Conservation (phyloP, 2,888 invertebrate species). For the Hyalella azteca region DNA sequence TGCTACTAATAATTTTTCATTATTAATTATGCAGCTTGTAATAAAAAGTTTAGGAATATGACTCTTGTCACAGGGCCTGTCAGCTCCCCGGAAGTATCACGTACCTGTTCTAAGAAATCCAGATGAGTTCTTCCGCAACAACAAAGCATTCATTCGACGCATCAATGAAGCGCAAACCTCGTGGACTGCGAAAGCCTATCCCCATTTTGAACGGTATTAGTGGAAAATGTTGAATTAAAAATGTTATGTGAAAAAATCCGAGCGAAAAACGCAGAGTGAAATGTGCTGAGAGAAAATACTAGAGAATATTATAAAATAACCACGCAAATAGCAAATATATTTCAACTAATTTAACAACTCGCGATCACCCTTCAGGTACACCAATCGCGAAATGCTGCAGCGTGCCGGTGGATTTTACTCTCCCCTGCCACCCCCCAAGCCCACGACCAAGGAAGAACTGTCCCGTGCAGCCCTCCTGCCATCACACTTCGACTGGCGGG, state of each 20-base stretch:
- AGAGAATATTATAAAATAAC: no score
- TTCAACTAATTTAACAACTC: no score
- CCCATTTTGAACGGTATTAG: constrained; percentile 62
- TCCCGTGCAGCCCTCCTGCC: constrained; percentile 61
- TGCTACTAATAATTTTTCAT: no score
- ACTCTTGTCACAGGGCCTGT: no score
- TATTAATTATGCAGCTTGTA: no score
- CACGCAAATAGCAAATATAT: no score
- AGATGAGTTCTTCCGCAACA: constrained; percentile 15
- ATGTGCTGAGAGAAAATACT: no score
- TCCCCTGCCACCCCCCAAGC: constrained; percentile 36
- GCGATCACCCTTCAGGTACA: constrained; percentile 60
- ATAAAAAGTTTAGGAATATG: no score
- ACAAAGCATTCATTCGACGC: constrained; percentile 61
- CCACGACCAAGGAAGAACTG: constrained; percentile 57
- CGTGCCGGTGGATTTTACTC: constrained; percentile 63
- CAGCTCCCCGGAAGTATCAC: no score
- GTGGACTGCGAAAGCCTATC: constrained; percentile 65
- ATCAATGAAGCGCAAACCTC: constrained; percentile 63
- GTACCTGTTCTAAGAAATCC: background rate
- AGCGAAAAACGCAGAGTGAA: no score
- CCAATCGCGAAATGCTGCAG: constrained; percentile 62
- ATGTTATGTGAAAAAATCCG: no score
- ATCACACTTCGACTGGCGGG: constrained; percentile 62
- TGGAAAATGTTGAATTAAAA: no score